A percentile compares a stretch with the other conserved stretches of the same genome.
Evolutionary conservation across 2,888 invertebrate species (phyloP).

Genomic region (Neuroscelio doddi): DNA sequence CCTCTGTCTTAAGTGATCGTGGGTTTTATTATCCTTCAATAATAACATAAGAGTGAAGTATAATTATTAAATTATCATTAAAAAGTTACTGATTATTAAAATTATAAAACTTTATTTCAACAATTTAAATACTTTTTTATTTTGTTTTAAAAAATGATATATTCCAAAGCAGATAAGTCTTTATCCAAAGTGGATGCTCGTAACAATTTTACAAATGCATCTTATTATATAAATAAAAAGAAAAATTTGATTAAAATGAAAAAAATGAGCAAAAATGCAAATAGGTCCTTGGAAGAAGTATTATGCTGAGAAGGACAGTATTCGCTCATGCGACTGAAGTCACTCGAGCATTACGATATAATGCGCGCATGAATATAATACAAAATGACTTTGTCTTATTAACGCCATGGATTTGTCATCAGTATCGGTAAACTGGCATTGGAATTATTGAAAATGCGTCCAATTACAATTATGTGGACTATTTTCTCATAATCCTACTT

Average conservation of each 20-base stretch:
- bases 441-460: slow-evolving; percentile 44
- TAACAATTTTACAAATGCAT: no score
- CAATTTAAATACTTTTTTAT: no score
- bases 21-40: not conserved
- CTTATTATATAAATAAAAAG: no score
- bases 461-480: slow-evolving; percentile 31
- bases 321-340: slow-evolving; percentile 40
- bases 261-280: slow-evolving; percentile 9
- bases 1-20: not conserved
- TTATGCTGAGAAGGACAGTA: slow-evolving; percentile 29
- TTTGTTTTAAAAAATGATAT: no score
- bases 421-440: slow-evolving; percentile 40
- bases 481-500: slow-evolving; percentile 43
- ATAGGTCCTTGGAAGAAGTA: slow-evolving; percentile 28
- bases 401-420: slow-evolving; percentile 34
- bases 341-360: slow-evolving; percentile 45
- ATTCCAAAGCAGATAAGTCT: no score
- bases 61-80: no score
- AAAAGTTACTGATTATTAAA: no score
- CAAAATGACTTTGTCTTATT: slow-evolving; percentile 41
- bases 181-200: no score
- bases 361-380: slow-evolving; percentile 43
- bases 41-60: not conserved
- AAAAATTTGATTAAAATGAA: no score
- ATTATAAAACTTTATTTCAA: no score